Conservation (phyloP, 2,113 vertebrate genomes). For the Ceyx margarethae region DNA sequence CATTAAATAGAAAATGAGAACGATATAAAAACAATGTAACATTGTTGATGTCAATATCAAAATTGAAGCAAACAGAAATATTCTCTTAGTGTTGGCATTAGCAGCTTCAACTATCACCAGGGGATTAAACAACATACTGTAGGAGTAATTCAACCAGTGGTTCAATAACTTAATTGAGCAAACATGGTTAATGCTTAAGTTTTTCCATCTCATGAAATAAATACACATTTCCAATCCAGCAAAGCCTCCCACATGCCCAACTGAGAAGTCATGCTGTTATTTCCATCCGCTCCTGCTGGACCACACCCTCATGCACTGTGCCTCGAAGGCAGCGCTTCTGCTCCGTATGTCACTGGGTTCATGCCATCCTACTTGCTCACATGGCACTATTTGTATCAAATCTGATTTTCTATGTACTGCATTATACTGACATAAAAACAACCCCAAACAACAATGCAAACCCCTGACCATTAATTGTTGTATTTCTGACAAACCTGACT, state of each 20-base stretch:
- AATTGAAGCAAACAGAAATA: conserved; percentile 14
- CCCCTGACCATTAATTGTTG: neutral
- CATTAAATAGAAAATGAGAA: neutral
- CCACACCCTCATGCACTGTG: neutral
- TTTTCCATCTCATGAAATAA: neutral
- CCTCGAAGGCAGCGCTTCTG: neutral
- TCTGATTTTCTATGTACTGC: neutral
- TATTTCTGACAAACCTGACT: neutral
- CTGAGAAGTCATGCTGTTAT: neutral
- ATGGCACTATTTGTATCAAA: neutral
- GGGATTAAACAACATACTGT: neutral
- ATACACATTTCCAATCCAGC: neutral
- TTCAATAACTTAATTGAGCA: conserved; percentile 1
- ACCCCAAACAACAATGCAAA: neutral
- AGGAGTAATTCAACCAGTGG: neutral
- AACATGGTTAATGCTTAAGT: neutral
- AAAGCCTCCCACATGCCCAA: neutral
- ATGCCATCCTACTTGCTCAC: neutral
- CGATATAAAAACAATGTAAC: neutral
- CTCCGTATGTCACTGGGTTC: neutral
- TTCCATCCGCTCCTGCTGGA: neutral
- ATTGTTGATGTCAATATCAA: neutral
- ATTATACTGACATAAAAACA: neutral
- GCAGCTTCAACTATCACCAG: neutral
- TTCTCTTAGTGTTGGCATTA: neutral